Evolutionary conservation across 1,140 invertebrate genomes (phyloP).

Genomic region (Anagrus nilaparvatae): DNA sequence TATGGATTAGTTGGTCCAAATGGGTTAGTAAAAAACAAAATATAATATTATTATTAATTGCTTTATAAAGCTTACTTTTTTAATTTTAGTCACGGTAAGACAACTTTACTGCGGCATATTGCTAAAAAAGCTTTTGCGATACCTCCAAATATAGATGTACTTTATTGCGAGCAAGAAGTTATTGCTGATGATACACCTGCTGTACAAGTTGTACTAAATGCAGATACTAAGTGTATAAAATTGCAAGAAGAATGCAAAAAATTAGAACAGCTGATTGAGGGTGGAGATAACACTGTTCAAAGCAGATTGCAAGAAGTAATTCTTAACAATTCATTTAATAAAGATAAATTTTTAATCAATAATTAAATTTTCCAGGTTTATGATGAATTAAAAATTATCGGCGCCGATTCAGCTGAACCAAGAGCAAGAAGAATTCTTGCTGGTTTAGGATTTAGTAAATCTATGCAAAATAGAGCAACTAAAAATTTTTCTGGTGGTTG

Average conservation of each 20-base stretch:
- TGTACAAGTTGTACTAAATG: constrained; percentile 85
- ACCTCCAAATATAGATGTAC: constrained; percentile 92
- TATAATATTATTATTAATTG: constrained; percentile 10
- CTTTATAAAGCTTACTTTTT: constrained; percentile 10
- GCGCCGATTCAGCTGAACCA: constrained; percentile 93
- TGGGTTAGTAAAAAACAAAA: constrained; percentile 52
- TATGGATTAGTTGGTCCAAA: constrained; percentile 99
- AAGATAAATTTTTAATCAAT: not conserved
- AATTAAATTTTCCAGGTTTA: constrained; percentile 56
- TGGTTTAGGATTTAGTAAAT: constrained; percentile 88
- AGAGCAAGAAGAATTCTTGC: constrained; percentile 88
- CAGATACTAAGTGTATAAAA: constrained; percentile 78
- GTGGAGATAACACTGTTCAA: constrained; percentile 59
- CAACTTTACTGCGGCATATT: constrained; percentile 92
- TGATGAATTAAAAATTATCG: constrained; percentile 90
- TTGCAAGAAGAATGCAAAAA: constrained; percentile 76
- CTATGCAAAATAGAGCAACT: constrained; percentile 90
- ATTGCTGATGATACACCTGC: constrained; percentile 85
- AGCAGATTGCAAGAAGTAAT: constrained; percentile 73
- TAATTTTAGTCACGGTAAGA: constrained; percentile 82
- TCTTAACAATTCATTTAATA: not conserved
- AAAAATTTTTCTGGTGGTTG: constrained; percentile 97
- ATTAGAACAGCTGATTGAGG: constrained; percentile 61
- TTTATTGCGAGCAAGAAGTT: constrained; percentile 98
- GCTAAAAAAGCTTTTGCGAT: constrained; percentile 80